Percentiles rank a stretch among this genome's conserved stretches.
phyloP scores from a whole-genome alignment of 2,888 invertebrate genomes.

The Hirtodrosophila duncani region DNA sequence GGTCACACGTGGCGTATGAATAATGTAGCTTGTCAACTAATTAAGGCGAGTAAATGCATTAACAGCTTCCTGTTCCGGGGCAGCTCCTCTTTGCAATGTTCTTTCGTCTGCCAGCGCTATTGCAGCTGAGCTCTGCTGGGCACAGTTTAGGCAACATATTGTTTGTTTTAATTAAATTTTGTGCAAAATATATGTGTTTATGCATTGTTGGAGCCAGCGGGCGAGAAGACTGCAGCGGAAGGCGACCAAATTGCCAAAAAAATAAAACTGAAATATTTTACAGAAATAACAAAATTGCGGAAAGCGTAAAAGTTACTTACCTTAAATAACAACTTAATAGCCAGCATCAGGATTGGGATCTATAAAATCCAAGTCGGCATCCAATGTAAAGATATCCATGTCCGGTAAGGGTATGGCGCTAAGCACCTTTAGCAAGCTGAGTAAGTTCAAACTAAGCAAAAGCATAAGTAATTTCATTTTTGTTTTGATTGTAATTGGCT shows the following conservation, averaged over 20 bases:
- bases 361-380: no score
- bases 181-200: slow-evolving; percentile 1
- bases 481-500: no score
- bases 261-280: no score
- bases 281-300: no score
- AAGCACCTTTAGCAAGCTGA: not conserved
- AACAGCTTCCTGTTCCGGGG: slow-evolving; percentile 27
- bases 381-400: not conserved
- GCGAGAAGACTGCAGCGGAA: not conserved
- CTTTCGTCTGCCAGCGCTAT: no score
- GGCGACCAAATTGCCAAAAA: not conserved
- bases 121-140: slow-evolving; percentile 5
- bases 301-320: no score
- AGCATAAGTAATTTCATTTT: not conserved
- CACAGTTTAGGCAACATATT: slow-evolving; percentile 31
- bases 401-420: not conserved
- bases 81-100: slow-evolving; percentile 25
- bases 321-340: no score
- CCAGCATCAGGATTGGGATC: no score
- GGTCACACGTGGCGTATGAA: slow-evolving; percentile 57
- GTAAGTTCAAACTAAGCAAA: not conserved
- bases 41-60: slow-evolving; percentile 54
- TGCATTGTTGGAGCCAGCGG: not conserved
- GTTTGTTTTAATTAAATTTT: slow-evolving; percentile 49
- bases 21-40: slow-evolving; percentile 56